phyloP scores from a whole-genome alignment of 2,888 invertebrate species.

The Drosophila emarginata region DNA sequence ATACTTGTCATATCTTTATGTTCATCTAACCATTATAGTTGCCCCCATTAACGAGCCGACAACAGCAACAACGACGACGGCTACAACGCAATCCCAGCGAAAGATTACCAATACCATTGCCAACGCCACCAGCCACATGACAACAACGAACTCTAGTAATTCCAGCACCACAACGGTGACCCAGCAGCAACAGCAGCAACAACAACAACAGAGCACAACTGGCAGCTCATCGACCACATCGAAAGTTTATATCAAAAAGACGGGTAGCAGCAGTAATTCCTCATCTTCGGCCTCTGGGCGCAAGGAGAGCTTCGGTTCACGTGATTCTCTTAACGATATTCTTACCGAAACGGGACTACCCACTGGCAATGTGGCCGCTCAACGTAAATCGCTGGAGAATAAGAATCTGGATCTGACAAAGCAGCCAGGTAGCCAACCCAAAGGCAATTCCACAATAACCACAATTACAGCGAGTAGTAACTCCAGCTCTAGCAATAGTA shows the following conservation, averaged over 20 bases:
- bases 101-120: slow-evolving; percentile 64
- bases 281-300: slow-evolving; percentile 76
- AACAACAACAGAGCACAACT: slow-evolving; percentile 27
- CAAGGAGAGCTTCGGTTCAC: slow-evolving; percentile 82
- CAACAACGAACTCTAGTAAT: slow-evolving; percentile 61
- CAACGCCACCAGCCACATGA: slow-evolving; percentile 63
- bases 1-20: slow-evolving; percentile 35
- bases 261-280: slow-evolving; percentile 69
- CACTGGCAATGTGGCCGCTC: slow-evolving; percentile 83
- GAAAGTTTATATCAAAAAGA: slow-evolving; percentile 68
- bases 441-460: slow-evolving; percentile 46
- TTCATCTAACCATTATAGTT: slow-evolving; percentile 65
- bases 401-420: slow-evolving; percentile 80
- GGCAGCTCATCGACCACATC: slow-evolving; percentile 64
- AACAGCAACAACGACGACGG: slow-evolving; percentile 49
- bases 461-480: slow-evolving; percentile 50
- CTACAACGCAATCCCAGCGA: slow-evolving; percentile 61
- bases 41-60: slow-evolving; percentile 75
- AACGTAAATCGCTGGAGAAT: slow-evolving; percentile 84
- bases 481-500: slow-evolving; percentile 29
- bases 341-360: slow-evolving; percentile 81
- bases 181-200: slow-evolving; percentile 52
- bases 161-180: slow-evolving; percentile 44
- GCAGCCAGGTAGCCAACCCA: slow-evolving; percentile 65
- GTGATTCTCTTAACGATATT: slow-evolving; percentile 82